Base-by-base conservation (phyloP, 2,888 invertebrate species). In the Silvanus unidentatus region DNA sequence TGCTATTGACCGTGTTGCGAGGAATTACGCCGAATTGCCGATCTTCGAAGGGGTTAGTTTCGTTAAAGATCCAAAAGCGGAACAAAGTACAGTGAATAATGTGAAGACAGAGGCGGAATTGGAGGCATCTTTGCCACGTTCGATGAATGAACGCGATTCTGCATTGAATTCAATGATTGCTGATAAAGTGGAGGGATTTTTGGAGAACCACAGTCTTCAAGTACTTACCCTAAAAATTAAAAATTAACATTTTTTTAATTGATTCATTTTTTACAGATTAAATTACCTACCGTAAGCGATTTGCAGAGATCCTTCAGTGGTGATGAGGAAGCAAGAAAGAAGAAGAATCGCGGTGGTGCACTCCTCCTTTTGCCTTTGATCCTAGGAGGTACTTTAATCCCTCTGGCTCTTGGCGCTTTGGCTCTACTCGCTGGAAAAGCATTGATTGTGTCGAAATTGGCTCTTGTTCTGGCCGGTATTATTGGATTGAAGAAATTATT, bases 361-460 rank as follows among this genome's bases (percentile, higher is more conserved):
- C 77, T 86, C 47, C 75, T 90, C 39, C 81, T 89, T 60, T 82
- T 90, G 61, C 88, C 90, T 3, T 73, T 90, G 49, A 77, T 90
- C 55, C 80, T 89, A 52, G 86, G 85, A 45, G 89, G 88, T 42
- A 88, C 88, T 59, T 73, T 90, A 66, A 81, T 90, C 34, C 90
- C 90, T 3, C 72, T 91, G 42, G 89, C 89, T 2, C 82, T 89
- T 48, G 90, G 89, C 46, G 88, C 88, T 6, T 69, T 91, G 16
- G 88, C 89, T 13, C 76, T 91, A 40, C 68, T 90, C 43, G 89
- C 90, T 35, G 90, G 90, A 55, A 91, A 91, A 70, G 90, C 90
- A 34, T 71, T 90, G 52, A 89, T 90, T 57, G 86, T 90, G 39
- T 88, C 88, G 53, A 90, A 90, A 65, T 71, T 90, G 55, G 90